A percentile compares a stretch with the other conserved stretches of the same genome.
Conservation (phyloP, 2,797 vertebrate species). For the Emys orbicularis region DNA sequence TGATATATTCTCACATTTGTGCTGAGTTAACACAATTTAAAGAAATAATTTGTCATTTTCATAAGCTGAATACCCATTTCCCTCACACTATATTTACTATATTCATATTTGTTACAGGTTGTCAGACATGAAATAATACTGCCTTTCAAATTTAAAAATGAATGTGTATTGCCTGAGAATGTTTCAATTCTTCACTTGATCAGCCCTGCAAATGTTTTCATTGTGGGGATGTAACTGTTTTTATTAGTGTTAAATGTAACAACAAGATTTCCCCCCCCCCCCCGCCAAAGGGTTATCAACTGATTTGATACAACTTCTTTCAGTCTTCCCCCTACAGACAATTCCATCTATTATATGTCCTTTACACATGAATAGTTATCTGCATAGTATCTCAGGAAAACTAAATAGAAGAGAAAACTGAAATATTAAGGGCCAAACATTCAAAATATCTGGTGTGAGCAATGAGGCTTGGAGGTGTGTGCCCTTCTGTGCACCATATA, state of each 20-base stretch:
- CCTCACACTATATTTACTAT: background rate
- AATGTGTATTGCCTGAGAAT: background rate
- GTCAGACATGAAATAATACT: constrained; percentile 20
- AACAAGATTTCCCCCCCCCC: background rate
- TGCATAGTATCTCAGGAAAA: background rate
- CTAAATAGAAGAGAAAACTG: background rate
- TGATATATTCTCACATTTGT: background rate
- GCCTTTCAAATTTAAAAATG: constrained; percentile 27
- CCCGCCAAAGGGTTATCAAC: background rate
- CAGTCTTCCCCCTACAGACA: background rate
- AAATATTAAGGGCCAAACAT: background rate
- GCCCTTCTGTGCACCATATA: background rate
- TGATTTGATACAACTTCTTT: background rate
- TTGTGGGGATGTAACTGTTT: background rate
- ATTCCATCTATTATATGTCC: background rate
- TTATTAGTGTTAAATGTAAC: background rate
- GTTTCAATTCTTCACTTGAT: constrained; percentile 39
- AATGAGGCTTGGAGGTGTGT: background rate
- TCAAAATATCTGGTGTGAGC: background rate
- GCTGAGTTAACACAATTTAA: constrained; percentile 47
- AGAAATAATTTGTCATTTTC: background rate
- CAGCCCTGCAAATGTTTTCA: background rate
- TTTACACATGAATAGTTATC: constrained; percentile 41
- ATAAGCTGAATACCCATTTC: background rate
- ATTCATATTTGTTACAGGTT: constrained; percentile 17